Evolutionary conservation across 2,797 vertebrate species (phyloP).

Genomic region (Betta splendens): DNA sequence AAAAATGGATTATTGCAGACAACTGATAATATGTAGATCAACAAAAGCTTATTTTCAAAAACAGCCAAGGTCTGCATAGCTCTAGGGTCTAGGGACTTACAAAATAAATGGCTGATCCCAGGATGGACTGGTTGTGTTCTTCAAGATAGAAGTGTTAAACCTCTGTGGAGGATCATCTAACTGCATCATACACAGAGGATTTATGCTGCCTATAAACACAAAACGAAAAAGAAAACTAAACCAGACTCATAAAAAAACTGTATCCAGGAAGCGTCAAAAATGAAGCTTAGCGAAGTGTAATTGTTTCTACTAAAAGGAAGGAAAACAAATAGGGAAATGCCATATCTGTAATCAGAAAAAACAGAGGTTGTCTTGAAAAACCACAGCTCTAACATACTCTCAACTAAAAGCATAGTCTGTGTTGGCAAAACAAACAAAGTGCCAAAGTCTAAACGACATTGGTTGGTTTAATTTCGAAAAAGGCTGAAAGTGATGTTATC

Average conservation of each 20-base stretch:
- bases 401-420: background rate
- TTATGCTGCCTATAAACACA: conserved; percentile 78
- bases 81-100: conserved; percentile 78
- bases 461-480: too few relatives aligned
- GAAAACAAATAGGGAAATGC: conserved; percentile 13
- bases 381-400: background rate
- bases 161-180: conserved; percentile 91
- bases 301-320: conserved; percentile 5
- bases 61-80: background rate
- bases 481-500: background rate
- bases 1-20: conserved; percentile 7
- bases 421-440: conserved; percentile 1
- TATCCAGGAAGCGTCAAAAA: conserved; percentile 26
- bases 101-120: conserved; percentile 96
- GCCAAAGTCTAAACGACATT: background rate
- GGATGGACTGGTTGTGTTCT: conserved; percentile 76
- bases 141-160: conserved; percentile 82
- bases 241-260: too few relatives aligned
- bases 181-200: conserved; percentile 83
- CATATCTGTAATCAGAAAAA: conserved; percentile 23
- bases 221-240: conserved; percentile 26
- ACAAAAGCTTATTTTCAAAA: background rate
- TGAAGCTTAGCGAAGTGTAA: conserved; percentile 5
- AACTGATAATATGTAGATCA: background rate
- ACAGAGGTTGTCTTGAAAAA: conserved; percentile 8